A percentile compares a stretch with the other conserved stretches of the same genome.
Conservation (phyloP, 2,797 vertebrate genomes). For the Synanceia verrucosa region DNA sequence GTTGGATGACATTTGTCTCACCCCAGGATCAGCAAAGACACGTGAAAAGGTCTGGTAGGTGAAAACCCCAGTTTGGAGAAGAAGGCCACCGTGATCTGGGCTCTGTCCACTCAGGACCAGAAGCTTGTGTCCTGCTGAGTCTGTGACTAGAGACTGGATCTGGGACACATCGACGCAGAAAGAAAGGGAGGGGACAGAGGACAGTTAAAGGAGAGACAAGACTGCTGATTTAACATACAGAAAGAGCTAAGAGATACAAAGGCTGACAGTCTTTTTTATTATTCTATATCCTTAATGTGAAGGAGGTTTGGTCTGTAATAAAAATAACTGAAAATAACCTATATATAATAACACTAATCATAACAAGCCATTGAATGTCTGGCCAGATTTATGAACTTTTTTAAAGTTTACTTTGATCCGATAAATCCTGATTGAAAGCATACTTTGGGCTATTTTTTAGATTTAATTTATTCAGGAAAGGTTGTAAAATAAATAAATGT, state of each 20-base stretch:
- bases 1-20: conserved; percentile 63
- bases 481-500: no score
- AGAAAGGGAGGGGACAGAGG: conserved; percentile 10
- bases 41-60: conserved; percentile 87
- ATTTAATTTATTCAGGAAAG: not conserved
- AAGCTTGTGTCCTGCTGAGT: conserved; percentile 91
- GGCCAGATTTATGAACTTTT: no score
- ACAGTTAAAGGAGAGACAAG: conserved; percentile 38
- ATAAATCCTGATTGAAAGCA: not conserved
- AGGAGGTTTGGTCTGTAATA: no score
- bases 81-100: conserved; percentile 93
- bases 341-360: no score
- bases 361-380: no score
- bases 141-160: conserved; percentile 91
- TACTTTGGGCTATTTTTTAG: not conserved
- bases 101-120: conserved; percentile 94
- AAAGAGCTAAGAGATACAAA: not conserved
- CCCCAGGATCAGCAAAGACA: conserved; percentile 89
- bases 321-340: no score
- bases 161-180: conserved; percentile 63
- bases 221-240: not conserved
- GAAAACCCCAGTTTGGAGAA: conserved; percentile 93
- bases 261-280: not conserved
- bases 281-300: not conserved
- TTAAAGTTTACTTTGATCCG: not conserved